phyloP scores from a whole-genome alignment of 2,797 vertebrate genomes.

The Tamandua tetradactyla region DNA sequence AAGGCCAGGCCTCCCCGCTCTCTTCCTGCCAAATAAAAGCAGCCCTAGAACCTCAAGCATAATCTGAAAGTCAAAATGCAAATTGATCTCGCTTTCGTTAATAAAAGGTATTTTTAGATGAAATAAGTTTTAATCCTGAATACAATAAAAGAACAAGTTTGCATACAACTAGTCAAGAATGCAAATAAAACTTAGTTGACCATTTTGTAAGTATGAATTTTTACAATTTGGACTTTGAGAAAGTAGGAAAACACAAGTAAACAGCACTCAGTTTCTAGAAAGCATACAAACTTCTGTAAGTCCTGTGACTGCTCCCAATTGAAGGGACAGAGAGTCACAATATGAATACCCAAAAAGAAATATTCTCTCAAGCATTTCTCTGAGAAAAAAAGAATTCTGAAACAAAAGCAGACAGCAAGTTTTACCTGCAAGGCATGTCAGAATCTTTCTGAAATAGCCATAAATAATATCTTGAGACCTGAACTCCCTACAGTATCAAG shows the following conservation, averaged over 20 bases:
- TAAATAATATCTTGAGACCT: background rate
- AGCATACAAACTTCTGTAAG: background rate
- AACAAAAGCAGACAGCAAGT: background rate
- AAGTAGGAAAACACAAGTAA: background rate
- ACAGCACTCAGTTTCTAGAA: background rate
- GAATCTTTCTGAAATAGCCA: background rate
- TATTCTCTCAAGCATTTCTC: background rate
- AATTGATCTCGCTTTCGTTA: constrained; percentile 28
- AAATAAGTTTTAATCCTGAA: constrained; percentile 29
- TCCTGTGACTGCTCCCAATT: background rate
- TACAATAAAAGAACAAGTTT: background rate
- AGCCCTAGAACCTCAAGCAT: constrained; percentile 38
- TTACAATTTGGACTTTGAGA: background rate
- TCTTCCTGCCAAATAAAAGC: constrained; percentile 41
- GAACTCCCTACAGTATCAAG: background rate
- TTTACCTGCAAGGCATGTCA: background rate
- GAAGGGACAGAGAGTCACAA: constrained; percentile 1
- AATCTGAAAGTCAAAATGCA: constrained; percentile 27
- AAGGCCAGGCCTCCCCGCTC: background rate
- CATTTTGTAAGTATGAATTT: background rate
- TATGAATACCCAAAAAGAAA: background rate
- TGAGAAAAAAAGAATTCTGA: background rate
- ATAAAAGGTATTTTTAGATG: background rate
- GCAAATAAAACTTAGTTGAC: constrained; percentile 2
- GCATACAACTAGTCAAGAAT: constrained; percentile 47